Evolutionary conservation across 2,797 vertebrate genomes (phyloP).

Genomic region (Bradypus variegatus): DNA sequence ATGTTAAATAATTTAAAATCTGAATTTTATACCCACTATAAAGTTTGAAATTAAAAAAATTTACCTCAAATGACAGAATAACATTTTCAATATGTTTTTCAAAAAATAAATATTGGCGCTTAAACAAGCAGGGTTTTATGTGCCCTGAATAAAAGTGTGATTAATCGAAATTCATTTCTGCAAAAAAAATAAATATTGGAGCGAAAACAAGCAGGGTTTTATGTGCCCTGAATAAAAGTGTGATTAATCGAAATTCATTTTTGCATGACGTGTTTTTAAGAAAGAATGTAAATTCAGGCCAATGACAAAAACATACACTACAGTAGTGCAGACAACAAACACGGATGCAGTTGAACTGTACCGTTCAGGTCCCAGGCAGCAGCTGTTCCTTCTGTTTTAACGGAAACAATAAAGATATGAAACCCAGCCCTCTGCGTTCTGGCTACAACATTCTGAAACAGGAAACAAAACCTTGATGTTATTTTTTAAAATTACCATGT

Average conservation of each 20-base stretch:
- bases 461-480: slow-evolving; percentile 25
- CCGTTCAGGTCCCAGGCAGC: slow-evolving; percentile 83
- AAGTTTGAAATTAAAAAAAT: neutral
- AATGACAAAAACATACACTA: slow-evolving; percentile 25
- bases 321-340: neutral
- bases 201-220: slow-evolving; percentile 20
- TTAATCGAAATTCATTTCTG: too few relatives aligned
- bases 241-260: slow-evolving; percentile 11
- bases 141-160: too few relatives aligned
- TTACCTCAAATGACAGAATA: neutral
- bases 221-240: slow-evolving; percentile 12
- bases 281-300: neutral
- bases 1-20: neutral
- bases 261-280: slow-evolving; percentile 12
- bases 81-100: neutral
- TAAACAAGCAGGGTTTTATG: too few relatives aligned
- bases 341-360: slow-evolving; percentile 56
- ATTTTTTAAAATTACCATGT: neutral
- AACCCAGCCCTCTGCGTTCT: slow-evolving; percentile 86
- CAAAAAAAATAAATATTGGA: neutral
- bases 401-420: slow-evolving; percentile 80
- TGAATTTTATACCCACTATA: neutral
- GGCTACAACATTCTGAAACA: slow-evolving; percentile 76
- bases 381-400: slow-evolving; percentile 71
- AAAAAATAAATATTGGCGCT: too few relatives aligned